Conservation (phyloP, 2,797 vertebrate genomes). For the Amphiprion clarkii region DNA sequence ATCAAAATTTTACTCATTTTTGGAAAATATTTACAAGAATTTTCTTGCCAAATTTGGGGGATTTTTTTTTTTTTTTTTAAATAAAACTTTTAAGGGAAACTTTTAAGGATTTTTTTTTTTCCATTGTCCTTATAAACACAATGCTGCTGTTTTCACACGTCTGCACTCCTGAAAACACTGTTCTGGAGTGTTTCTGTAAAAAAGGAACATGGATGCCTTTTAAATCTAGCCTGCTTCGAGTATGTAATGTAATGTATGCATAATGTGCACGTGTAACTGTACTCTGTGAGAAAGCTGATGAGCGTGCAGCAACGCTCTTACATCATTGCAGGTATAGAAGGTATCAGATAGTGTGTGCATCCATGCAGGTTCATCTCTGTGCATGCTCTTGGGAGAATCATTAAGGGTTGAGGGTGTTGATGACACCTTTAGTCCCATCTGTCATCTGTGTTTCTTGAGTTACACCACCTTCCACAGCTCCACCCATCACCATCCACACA, state of each 20-base stretch:
- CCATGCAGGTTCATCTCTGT: slow-evolving; percentile 29
- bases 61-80: no score
- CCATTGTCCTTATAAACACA: no score
- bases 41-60: no score
- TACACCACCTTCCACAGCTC: slow-evolving; percentile 59
- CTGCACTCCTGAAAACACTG: background rate
- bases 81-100: no score
- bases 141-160: background rate
- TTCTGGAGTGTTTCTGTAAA: background rate
- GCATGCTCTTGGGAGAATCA: slow-evolving; percentile 52
- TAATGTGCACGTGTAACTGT: background rate
- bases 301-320: slow-evolving; percentile 40
- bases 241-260: background rate
- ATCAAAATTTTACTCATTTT: no score
- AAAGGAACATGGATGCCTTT: background rate
- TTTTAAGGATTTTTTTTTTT: no score
- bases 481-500: slow-evolving; percentile 49
- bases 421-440: slow-evolving; percentile 76
- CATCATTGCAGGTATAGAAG: slow-evolving; percentile 40
- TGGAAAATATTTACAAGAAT: no score
- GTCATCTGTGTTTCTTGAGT: slow-evolving; percentile 73
- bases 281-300: slow-evolving; percentile 38
- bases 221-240: background rate
- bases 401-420: slow-evolving; percentile 68
- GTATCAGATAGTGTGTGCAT: slow-evolving; percentile 48